Evolutionary conservation across 2,888 invertebrate species (phyloP).

Genomic region (Ochropacha duplaris): DNA sequence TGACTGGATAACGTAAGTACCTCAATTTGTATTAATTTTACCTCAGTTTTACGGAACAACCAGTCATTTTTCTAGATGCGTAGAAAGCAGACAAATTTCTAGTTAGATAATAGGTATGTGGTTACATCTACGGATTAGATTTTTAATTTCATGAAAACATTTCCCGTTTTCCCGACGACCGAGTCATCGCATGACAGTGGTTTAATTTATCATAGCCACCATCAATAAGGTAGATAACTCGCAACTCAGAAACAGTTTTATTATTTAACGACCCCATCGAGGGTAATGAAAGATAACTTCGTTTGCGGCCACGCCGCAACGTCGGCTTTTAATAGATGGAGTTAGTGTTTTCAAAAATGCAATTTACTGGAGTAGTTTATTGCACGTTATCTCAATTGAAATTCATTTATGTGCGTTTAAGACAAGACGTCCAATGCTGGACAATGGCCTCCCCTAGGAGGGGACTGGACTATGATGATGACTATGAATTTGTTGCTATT

Average conservation of each 20-base stretch:
- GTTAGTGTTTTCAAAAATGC: conserved; percentile 12
- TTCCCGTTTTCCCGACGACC: neutral
- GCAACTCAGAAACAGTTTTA: conserved; percentile 43
- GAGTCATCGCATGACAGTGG: neutral
- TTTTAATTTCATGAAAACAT: neutral
- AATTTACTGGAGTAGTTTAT: conserved; percentile 9
- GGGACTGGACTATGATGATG: too few species aligned
- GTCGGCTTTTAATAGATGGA: conserved; percentile 25
- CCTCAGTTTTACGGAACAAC: too few species aligned
- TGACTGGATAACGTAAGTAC: too few species aligned
- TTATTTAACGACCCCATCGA: conserved; percentile 56
- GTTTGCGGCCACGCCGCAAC: conserved; percentile 28
- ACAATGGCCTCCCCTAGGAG: too few species aligned
- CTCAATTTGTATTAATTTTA: too few species aligned
- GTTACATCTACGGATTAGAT: too few species aligned
- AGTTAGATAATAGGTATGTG: too few species aligned
- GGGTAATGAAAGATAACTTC: conserved; percentile 59
- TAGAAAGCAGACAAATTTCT: too few species aligned
- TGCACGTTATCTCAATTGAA: neutral
- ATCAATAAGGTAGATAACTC: conserved; percentile 31
- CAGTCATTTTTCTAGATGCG: too few species aligned
- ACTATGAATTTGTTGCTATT: too few species aligned
- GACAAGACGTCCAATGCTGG: too few species aligned
- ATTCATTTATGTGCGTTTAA: neutral
- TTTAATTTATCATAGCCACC: conserved; percentile 34